Percentiles rank a stretch among this genome's conserved stretches.
Evolutionary conservation across 2,113 vertebrate genomes (phyloP).

Genomic region (Xiphorhynchus elegans): DNA sequence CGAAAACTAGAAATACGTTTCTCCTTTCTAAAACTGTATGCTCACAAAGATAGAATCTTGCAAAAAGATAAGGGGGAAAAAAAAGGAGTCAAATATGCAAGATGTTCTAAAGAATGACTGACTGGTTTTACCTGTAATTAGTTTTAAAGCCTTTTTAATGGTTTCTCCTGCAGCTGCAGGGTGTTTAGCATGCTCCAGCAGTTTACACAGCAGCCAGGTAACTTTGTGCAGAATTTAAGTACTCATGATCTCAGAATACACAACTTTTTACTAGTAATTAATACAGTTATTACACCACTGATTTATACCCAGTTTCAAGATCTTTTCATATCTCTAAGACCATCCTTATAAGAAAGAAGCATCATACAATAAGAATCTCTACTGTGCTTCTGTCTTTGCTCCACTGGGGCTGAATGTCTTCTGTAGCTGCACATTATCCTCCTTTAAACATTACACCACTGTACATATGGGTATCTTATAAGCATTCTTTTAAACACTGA

Average conservation of each 20-base stretch:
- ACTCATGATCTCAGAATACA: neutral
- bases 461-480: neutral
- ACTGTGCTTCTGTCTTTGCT: neutral
- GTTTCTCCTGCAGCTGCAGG: neutral
- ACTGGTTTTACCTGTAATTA: neutral
- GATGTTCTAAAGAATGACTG: neutral
- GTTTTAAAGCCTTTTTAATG: neutral
- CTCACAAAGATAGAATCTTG: neutral
- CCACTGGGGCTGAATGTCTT: neutral
- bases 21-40: neutral
- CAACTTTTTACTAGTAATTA: neutral
- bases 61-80: neutral
- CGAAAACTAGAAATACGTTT: neutral
- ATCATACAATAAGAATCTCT: neutral
- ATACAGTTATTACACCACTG: neutral
- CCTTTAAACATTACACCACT: neutral
- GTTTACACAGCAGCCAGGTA: neutral
- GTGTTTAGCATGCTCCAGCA: neutral
- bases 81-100: neutral
- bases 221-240: neutral
- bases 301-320: neutral
- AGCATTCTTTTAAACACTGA: neutral
- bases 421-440: neutral
- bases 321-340: neutral
- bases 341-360: neutral